Evolutionary conservation across 2,797 vertebrate genomes (phyloP).

Genomic region (Artibeus jamaicensis): DNA sequence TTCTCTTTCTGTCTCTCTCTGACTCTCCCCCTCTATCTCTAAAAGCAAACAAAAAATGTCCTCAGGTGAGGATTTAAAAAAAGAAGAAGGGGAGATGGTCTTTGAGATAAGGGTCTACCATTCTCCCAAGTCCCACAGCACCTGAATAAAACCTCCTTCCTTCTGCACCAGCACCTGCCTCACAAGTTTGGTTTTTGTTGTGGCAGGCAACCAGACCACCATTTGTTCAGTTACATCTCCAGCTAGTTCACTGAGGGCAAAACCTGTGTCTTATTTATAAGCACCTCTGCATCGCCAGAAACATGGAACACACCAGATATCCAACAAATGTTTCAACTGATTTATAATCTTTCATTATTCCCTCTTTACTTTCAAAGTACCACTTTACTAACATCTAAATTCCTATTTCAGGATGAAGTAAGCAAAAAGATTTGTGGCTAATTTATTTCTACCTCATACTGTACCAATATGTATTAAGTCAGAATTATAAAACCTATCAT

Average conservation of each 20-base stretch:
- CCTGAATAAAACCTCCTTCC: too few relatives aligned
- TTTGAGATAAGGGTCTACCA: too few relatives aligned
- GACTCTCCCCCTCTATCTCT: too few relatives aligned
- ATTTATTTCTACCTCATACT: conserved; percentile 33
- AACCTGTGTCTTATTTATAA: conserved; percentile 13
- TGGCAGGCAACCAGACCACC: too few relatives aligned
- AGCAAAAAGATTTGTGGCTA: not conserved
- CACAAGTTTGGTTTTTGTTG: too few relatives aligned
- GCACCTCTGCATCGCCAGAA: not conserved
- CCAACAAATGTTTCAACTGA: conserved; percentile 10
- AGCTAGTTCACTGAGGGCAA: not conserved
- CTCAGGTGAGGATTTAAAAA: too few relatives aligned
- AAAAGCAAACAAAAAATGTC: too few relatives aligned
- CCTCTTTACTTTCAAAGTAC: conserved; percentile 17
- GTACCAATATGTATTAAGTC: not conserved
- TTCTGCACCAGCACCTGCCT: too few relatives aligned
- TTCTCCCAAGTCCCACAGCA: too few relatives aligned
- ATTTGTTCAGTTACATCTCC: not conserved
- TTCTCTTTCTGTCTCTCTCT: too few relatives aligned
- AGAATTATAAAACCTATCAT: not conserved
- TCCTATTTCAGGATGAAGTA: not conserved
- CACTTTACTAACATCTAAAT: conserved; percentile 11
- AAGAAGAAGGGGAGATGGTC: too few relatives aligned
- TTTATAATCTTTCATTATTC: not conserved
- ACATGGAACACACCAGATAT: not conserved